A percentile compares a stretch with the other conserved stretches of the same genome.
These are phyloP conservation scores for Seriola rivoliana DNA, from an alignment of 2,113 vertebrate genomes.

Conservation along the genomic window DNA sequence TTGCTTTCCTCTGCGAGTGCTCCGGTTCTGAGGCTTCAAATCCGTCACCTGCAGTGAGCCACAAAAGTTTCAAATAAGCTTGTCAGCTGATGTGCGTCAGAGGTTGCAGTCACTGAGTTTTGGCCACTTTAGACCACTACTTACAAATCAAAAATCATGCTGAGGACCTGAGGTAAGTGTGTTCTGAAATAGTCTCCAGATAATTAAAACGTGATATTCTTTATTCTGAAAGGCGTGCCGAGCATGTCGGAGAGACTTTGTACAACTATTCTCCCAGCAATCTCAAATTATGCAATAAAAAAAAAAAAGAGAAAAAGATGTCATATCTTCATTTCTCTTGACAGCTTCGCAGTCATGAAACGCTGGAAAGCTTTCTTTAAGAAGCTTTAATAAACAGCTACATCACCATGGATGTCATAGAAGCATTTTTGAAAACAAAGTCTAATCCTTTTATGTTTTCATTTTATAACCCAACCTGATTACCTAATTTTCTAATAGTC, in stretches of 20 bases:
- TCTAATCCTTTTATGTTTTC: background rate
- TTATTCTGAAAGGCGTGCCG: background rate
- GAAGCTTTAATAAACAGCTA: background rate
- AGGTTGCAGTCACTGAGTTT: background rate
- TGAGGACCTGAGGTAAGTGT: background rate
- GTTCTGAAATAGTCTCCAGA: background rate
- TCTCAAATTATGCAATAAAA: background rate
- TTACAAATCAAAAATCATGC: constrained; percentile 18
- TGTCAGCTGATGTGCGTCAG: constrained; percentile 35
- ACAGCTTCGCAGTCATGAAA: background rate
- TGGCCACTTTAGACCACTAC: background rate
- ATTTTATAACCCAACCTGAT: constrained; percentile 17
- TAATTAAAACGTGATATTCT: constrained; percentile 23
- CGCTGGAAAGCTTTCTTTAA: background rate
- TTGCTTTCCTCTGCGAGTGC: constrained; percentile 46
- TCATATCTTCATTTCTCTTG: background rate
- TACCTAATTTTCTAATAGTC: background rate
- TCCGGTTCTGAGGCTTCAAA: constrained; percentile 15
- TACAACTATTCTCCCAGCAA: background rate
- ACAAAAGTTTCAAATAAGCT: constrained; percentile 28
- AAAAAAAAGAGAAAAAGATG: background rate
- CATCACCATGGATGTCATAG: background rate
- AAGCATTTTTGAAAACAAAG: background rate
- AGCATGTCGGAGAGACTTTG: background rate
- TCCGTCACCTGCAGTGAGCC: constrained; percentile 29